A percentile compares a stretch with the other conserved stretches of the same genome.
Conservation (phyloP, 2,888 invertebrate species). For the Masnerella sp. region DNA sequence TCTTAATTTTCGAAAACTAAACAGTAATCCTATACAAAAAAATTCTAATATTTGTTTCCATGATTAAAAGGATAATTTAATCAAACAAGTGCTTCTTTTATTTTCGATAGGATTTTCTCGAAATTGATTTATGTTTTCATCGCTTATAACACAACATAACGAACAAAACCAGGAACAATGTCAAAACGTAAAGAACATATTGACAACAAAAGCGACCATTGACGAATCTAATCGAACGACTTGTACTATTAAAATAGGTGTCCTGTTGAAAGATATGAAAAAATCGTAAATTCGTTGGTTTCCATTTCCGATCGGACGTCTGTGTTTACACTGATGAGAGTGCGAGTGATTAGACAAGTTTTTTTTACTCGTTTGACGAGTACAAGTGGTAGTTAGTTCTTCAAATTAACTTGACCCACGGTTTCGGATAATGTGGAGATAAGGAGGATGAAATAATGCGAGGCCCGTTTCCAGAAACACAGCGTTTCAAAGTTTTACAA, state of each 20-base stretch:
- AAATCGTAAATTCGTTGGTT: slow-evolving; percentile 62
- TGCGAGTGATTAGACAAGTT: slow-evolving; percentile 62
- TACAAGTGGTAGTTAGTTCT: slow-evolving; percentile 57
- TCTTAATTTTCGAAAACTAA: too few relatives aligned
- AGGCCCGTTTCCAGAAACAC: slow-evolving; percentile 46
- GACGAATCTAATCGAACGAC: slow-evolving; percentile 56
- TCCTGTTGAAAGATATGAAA: slow-evolving; percentile 62
- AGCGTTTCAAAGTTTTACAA: slow-evolving; percentile 54
- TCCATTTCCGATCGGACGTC: slow-evolving; percentile 48
- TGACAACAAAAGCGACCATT: slow-evolving; percentile 24
- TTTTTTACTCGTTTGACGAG: slow-evolving; percentile 55
- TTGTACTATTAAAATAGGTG: slow-evolving; percentile 61
- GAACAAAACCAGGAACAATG: too few relatives aligned
- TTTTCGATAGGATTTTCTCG: too few relatives aligned
- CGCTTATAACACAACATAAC: too few relatives aligned
- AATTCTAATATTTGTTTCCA: too few relatives aligned
- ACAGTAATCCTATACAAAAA: too few relatives aligned
- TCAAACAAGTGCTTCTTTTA: too few relatives aligned
- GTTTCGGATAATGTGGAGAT: slow-evolving; percentile 57
- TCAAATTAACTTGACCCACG: slow-evolving; percentile 59
- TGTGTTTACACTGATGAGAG: slow-evolving; percentile 61
- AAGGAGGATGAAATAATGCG: slow-evolving; percentile 54
- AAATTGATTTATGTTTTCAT: too few relatives aligned
- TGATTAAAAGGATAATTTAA: too few relatives aligned
- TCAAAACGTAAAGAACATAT: slow-evolving; percentile 4